These are phyloP conservation scores for Aphis craccivora DNA, from an alignment of 1,140 invertebrate species.

Conservation along the genomic window DNA sequence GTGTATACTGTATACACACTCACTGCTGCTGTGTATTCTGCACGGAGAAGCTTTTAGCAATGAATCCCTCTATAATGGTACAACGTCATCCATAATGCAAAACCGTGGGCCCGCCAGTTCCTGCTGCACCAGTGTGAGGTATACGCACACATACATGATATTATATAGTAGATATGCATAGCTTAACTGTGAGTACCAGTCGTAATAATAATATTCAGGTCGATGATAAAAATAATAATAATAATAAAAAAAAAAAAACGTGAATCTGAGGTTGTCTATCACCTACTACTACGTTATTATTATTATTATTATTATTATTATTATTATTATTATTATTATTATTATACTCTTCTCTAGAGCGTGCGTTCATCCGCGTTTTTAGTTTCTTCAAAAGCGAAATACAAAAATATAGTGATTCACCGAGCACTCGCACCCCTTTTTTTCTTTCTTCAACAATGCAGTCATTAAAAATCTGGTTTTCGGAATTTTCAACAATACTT, in stretches of 20 bases:
- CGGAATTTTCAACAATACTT: too few species aligned
- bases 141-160: background rate
- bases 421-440: too few species aligned
- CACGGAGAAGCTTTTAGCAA: conserved; percentile 43
- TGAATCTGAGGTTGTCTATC: background rate
- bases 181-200: background rate
- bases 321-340: background rate
- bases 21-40: background rate
- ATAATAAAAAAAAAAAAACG: background rate
- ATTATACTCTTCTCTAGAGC: background rate
- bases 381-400: too few species aligned
- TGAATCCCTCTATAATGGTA: conserved; percentile 12
- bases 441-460: too few species aligned
- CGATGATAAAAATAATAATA: background rate
- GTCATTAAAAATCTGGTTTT: too few species aligned
- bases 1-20: background rate
- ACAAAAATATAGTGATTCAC: too few species aligned
- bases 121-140: background rate
- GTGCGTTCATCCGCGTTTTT: background rate
- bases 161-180: background rate
- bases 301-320: background rate
- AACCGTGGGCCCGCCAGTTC: background rate
- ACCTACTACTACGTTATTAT: background rate
- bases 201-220: background rate
- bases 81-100: conserved; percentile 51